Percentiles rank a stretch among this genome's conserved stretches.
phyloP scores from a whole-genome alignment of 2,888 invertebrate species.

The Elegia similella region DNA sequence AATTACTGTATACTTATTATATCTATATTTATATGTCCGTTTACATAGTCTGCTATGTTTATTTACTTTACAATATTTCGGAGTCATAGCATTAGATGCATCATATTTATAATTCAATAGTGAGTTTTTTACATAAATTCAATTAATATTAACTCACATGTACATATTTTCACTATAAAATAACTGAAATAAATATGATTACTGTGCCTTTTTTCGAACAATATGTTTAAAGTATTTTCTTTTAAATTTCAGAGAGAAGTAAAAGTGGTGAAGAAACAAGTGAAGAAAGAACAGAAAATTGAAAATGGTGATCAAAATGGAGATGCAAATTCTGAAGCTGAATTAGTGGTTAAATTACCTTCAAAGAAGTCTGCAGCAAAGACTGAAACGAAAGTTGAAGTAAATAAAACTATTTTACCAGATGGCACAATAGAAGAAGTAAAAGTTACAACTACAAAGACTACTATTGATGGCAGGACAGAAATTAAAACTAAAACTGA shows the following conservation, averaged over 20 bases:
- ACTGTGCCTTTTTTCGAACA: background rate
- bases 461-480: slow-evolving; percentile 68
- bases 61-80: slow-evolving; percentile 62
- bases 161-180: background rate
- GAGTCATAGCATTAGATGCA: slow-evolving; percentile 46
- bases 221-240: slow-evolving; percentile 24
- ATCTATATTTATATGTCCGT: slow-evolving; percentile 64
- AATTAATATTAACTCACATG: slow-evolving; percentile 15
- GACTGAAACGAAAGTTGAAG: slow-evolving; percentile 72
- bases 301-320: slow-evolving; percentile 65
- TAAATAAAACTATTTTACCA: slow-evolving; percentile 59
- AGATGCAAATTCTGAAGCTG: slow-evolving; percentile 53
- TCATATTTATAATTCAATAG: slow-evolving; percentile 44
- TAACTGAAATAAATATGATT: background rate
- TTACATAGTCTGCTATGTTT: slow-evolving; percentile 62
- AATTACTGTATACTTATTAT: slow-evolving; percentile 70
- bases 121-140: slow-evolving; percentile 19
- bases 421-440: slow-evolving; percentile 68
- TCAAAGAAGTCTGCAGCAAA: slow-evolving; percentile 65
- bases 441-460: slow-evolving; percentile 70
- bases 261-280: slow-evolving; percentile 58
- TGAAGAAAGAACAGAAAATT: slow-evolving; percentile 52
- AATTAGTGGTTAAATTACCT: slow-evolving; percentile 62
- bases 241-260: slow-evolving; percentile 66
- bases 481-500: slow-evolving; percentile 69